Conservation (phyloP, 2,888 invertebrate genomes). For the Lepidonotus clava region DNA sequence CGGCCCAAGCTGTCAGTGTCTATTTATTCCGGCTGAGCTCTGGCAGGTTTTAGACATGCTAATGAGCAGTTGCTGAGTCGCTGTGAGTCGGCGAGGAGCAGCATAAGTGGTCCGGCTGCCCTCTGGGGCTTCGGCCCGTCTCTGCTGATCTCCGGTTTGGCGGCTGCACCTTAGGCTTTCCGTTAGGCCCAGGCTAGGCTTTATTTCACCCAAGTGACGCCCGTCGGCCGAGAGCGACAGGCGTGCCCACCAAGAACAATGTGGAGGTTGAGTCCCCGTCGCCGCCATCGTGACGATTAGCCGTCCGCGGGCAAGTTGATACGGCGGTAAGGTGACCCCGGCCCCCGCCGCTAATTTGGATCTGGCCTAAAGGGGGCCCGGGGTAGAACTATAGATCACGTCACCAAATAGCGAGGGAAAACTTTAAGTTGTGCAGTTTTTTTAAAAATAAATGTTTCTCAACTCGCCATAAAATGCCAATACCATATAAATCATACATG, state of each 20-base stretch:
- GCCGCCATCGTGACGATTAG: constrained; percentile 22
- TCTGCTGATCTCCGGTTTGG: neutral
- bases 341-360: neutral
- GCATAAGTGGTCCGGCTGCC: neutral
- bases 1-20: neutral
- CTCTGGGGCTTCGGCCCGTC: neutral
- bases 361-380: neutral
- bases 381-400: too few relatives aligned
- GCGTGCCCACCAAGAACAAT: neutral
- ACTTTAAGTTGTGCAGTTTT: too few relatives aligned
- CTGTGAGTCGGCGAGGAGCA: neutral
- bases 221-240: neutral
- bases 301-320: neutral
- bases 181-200: neutral
- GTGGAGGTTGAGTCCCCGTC: neutral
- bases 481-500: too few relatives aligned
- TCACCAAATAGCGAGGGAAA: too few relatives aligned
- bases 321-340: neutral
- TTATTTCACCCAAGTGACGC: neutral
- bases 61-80: constrained; percentile 24
- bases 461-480: too few relatives aligned
- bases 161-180: neutral
- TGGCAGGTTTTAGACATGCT: constrained; percentile 7
- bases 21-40: neutral
- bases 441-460: too few relatives aligned